Evolutionary conservation across 1,140 invertebrate genomes (phyloP).

Genomic region (Oscheius sp.): DNA sequence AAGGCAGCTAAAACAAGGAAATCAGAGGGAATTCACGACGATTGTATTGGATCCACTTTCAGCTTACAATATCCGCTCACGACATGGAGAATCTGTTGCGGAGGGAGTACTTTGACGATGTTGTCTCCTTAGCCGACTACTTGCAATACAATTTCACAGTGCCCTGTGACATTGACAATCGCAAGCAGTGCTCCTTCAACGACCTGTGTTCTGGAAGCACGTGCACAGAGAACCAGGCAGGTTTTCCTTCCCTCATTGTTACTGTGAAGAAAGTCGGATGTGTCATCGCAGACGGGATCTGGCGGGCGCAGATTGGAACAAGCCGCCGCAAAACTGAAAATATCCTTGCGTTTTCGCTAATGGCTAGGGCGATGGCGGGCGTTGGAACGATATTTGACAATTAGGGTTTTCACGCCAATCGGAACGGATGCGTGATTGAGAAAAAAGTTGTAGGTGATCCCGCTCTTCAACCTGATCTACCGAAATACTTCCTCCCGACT

Average conservation of each 20-base stretch:
- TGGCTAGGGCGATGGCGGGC: neutral
- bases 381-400: neutral
- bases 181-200: conserved; percentile 30
- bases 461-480: conserved; percentile 45
- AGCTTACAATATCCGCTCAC: conserved; percentile 42
- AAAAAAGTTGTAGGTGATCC: conserved; percentile 32
- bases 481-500: conserved; percentile 32
- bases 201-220: conserved; percentile 37
- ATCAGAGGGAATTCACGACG: neutral
- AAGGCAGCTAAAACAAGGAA: neutral
- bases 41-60: conserved; percentile 9
- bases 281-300: neutral
- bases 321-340: neutral
- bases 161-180: conserved; percentile 15
- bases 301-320: neutral
- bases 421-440: neutral
- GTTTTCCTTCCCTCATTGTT: neutral
- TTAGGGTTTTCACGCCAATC: neutral
- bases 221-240: conserved; percentile 43
- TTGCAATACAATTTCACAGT: conserved; percentile 43
- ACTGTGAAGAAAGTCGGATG: neutral
- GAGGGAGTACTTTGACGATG: conserved; percentile 35
- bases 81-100: conserved; percentile 40
- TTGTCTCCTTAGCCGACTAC: conserved; percentile 31
- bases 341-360: neutral